Evolutionary conservation across 92 coral and sea anemone species (phyloP).

Genomic region (Porites cylindrica): DNA sequence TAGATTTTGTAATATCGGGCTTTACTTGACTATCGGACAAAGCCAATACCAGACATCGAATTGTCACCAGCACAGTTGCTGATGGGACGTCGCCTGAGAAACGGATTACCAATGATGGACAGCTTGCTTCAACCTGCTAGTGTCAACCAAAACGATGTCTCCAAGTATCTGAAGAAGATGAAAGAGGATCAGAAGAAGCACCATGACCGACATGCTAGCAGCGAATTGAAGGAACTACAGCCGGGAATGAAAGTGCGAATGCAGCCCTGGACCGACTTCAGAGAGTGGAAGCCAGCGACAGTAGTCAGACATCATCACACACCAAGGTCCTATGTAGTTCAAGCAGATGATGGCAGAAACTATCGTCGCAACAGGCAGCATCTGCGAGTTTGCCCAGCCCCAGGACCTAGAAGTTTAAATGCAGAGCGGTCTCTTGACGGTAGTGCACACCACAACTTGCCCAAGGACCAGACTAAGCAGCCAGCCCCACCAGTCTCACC

Average conservation of each 20-base stretch:
- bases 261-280: not conserved
- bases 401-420: not conserved
- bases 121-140: not conserved
- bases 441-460: no score
- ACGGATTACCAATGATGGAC: slow-evolving; percentile 34
- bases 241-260: not conserved
- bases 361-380: slow-evolving; percentile 19
- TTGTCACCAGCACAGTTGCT: slow-evolving; percentile 58
- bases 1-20: slow-evolving; percentile 10
- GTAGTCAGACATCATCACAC: not conserved
- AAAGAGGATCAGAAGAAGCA: no score
- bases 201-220: no score
- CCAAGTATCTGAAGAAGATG: slow-evolving; percentile 35
- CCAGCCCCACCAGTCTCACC: no score
- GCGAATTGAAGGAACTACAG: no score
- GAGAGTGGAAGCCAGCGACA: not conserved
- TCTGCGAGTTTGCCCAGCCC: not conserved
- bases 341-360: slow-evolving; percentile 10
- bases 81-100: slow-evolving; percentile 50
- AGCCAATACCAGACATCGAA: slow-evolving; percentile 45
- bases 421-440: no score
- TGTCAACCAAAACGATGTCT: slow-evolving; percentile 21
- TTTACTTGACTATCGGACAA: slow-evolving; percentile 51
- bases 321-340: slow-evolving; percentile 4
- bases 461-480: no score